These are phyloP conservation scores for Machimus atricapillus DNA, from an alignment of 2,888 invertebrate genomes.

Conservation along the genomic window DNA sequence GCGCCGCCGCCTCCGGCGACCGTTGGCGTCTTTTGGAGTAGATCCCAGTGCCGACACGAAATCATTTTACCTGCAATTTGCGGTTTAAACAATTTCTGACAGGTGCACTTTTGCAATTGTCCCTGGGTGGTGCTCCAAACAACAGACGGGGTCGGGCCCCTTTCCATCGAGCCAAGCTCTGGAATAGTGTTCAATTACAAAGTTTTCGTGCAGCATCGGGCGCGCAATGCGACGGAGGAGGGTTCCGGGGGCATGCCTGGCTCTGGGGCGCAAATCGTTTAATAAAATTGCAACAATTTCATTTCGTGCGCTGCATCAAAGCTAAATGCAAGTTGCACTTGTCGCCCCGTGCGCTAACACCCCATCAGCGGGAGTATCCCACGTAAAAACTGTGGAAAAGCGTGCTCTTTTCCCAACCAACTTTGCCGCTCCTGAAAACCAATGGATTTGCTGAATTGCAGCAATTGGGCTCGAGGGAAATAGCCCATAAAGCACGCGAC, in stretches of 20 bases:
- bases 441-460: slow-evolving; percentile 45
- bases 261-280: slow-evolving; percentile 1
- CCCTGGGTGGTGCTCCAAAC: neutral
- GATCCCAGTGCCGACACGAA: slow-evolving; percentile 19
- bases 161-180: neutral
- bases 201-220: neutral
- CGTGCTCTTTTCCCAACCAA: neutral
- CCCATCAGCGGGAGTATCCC: slow-evolving; percentile 3
- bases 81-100: slow-evolving; percentile 41
- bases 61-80: slow-evolving; percentile 35
- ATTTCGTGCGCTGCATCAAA: slow-evolving; percentile 33
- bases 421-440: neutral
- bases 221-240: neutral
- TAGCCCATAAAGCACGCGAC: slow-evolving; percentile 46
- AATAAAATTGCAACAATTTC: slow-evolving; percentile 33
- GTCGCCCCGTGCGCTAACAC: slow-evolving; percentile 31
- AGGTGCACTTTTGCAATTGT: slow-evolving; percentile 38
- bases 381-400: slow-evolving; percentile 26
- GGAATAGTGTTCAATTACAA: slow-evolving; percentile 10
- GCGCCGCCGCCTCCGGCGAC: neutral
- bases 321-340: slow-evolving; percentile 28
- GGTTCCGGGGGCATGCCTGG: neutral
- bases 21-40: neutral
- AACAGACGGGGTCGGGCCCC: neutral
- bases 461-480: slow-evolving; percentile 44